Base-by-base conservation (phyloP, 2,888 invertebrate genomes). In the Parnassius smintheus region DNA sequence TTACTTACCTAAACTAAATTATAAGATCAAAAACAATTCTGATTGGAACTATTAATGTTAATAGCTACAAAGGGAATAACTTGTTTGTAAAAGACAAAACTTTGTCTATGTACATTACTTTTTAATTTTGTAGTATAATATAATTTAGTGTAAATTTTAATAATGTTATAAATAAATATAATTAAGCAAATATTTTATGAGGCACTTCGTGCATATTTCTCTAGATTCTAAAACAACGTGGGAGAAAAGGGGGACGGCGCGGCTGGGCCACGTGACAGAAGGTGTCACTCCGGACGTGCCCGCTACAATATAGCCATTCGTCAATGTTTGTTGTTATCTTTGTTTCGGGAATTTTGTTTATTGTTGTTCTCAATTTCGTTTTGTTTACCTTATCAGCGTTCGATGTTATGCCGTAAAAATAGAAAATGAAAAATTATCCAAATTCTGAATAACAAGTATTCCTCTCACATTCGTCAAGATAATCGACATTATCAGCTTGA, bases 261-360 rank as follows among this genome's bases (percentile, higher is more conserved):
- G 42, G 53, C 48, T 50, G 51, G 59, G 65, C 56, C 65, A 62
- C 65, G 62, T 66, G 69, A 68, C 70, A 68, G 62, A 60, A 68
- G 66, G 66, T 69, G 72, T 74, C 74, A 71, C 67, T 66, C 67
- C 65, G 63, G 56, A 64, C 63, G 60, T 64, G 58, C 57, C 58
- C 56, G 65, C 60, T 65, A 62, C 67, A 65, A 68, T 71, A 69
- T 66, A 66, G 68, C 72, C 70, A 76, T 77, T 71, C 76, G 71
- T 76, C 77, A 76, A 73, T 75, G 76, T 75, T 74, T 70, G 67
- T 66, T 69, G 70, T 72, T 75, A 72, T 72, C 72, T 71, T 66
- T 66, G 69, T 70, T 67, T 66, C 67, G 58, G 41, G 60, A 61
- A 60, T 66, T 67, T 68, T 67, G 67, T 74, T 70, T 71, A 71